Base-by-base conservation (phyloP, 1,140 invertebrate genomes). In the Cylas formicarius region DNA sequence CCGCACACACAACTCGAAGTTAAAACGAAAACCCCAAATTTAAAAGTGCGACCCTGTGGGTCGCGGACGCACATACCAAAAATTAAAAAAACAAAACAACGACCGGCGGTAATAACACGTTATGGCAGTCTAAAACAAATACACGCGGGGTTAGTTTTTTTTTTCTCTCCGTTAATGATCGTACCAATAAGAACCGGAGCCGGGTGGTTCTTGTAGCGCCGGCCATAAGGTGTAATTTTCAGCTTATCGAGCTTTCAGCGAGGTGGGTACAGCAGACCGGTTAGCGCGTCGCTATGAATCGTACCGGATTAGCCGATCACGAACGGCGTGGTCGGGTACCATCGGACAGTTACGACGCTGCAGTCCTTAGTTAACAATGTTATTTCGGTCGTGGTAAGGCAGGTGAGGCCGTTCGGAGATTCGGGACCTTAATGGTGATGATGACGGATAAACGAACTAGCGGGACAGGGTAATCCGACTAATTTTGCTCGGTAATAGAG, bases 171-270 rank as follows among this genome's bases (percentile, higher is more conserved):
- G 44, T 34, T 58, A 59, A 59, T 54, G 52, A 54, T 35, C 44
- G 11, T 21, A 22, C 33, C 35, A 31, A 44, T 38, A 44, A 49
- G 17, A 37, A 16, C 29, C 29, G 29, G 11, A 17, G 7, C 18
- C 29, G 29, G 29, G 29, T 13, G 11, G 29, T 6, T 16, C 29
- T 7, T 31, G 32, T 33, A 44, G 36, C 41, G 14, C 1, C 5
- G 41, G 56, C 55, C 55, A 62, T 62, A 63, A 53, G 53, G 57
- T 63, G 60, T 63, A 63, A 63, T 63, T 63, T 63, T 57, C 55
- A 57, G 57, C 55, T 62, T 62, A 62, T 62, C 60, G 53, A 52
- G 55, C 56, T 60, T 58, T 56, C 55, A 46, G 56, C 55, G 58
- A 50, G 61, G 61, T 63, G 55, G 61, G 57, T 58, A 56, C 50